A percentile compares a stretch with the other conserved stretches of the same genome.
Evolutionary conservation across 1,140 invertebrate genomes (phyloP).

Genomic region (Akabosia matsudoensis): DNA sequence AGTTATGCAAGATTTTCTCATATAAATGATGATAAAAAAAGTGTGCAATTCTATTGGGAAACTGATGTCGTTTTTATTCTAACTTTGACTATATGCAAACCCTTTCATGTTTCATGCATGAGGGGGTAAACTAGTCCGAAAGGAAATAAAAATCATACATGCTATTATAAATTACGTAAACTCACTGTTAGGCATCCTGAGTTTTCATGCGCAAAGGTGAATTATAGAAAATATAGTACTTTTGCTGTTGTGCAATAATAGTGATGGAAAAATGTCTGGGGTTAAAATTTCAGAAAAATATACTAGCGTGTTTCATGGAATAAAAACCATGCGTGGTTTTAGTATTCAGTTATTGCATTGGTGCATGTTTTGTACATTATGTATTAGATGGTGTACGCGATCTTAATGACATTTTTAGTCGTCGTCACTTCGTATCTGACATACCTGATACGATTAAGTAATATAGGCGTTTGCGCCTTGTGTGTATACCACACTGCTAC

Average conservation of each 20-base stretch:
- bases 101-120: neutral
- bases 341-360: neutral
- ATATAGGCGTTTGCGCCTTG: no score
- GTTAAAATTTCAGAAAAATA: neutral
- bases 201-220: no score
- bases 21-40: no score
- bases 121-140: neutral
- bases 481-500: no score
- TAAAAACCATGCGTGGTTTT: no score
- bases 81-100: neutral
- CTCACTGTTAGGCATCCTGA: no score
- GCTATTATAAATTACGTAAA: neutral
- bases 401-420: neutral
- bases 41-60: no score
- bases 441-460: no score
- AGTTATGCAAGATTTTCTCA: no score
- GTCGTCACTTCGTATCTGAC: neutral
- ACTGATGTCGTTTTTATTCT: no score
- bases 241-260: neutral
- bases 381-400: no score
- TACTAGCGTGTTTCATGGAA: neutral
- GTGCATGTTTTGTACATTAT: neutral
- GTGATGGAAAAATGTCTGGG: neutral
- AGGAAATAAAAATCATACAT: neutral
- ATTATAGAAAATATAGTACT: neutral